A percentile compares a stretch with the other conserved stretches of the same genome.
phyloP scores from a whole-genome alignment of 2,888 invertebrate genomes.

The Euclidia mi region DNA sequence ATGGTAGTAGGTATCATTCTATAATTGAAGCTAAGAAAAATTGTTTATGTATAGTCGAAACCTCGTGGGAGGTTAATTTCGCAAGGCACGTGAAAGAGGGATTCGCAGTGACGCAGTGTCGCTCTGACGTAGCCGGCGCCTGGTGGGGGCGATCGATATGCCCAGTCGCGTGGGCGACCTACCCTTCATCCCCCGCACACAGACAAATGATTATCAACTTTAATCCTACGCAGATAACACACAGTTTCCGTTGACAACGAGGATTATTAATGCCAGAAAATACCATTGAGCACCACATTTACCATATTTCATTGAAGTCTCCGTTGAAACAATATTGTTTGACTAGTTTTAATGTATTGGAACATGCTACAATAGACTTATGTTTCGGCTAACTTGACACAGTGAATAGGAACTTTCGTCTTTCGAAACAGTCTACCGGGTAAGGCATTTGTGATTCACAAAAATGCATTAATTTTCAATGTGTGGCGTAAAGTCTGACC shows the following conservation, averaged over 20 bases:
- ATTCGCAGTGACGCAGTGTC: constrained; percentile 80
- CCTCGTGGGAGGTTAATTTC: constrained; percentile 62
- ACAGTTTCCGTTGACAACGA: constrained; percentile 41
- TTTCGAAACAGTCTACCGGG: neutral
- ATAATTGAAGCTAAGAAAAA: constrained; percentile 16
- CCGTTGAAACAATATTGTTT: no score
- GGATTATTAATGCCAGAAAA: constrained; percentile 11
- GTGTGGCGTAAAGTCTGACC: constrained; percentile 8
- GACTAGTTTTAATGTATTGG: neutral
- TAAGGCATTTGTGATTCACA: neutral
- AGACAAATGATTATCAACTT: constrained; percentile 65
- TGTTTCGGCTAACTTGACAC: neutral
- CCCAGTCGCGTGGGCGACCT: constrained; percentile 76
- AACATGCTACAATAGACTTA: neutral
- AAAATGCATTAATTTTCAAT: constrained; percentile 9
- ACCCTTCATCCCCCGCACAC: constrained; percentile 63
- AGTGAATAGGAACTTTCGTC: neutral
- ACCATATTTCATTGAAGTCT: constrained; percentile 11
- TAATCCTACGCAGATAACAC: constrained; percentile 53
- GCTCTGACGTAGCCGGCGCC: constrained; percentile 81
- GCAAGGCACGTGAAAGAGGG: constrained; percentile 61
- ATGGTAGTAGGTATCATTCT: constrained; percentile 10
- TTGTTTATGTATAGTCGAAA: constrained; percentile 31
- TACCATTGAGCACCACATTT: constrained; percentile 12
- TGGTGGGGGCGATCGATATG: constrained; percentile 79